Conservation (phyloP, 2,797 vertebrate species). For the Pempheris klunzingeri region DNA sequence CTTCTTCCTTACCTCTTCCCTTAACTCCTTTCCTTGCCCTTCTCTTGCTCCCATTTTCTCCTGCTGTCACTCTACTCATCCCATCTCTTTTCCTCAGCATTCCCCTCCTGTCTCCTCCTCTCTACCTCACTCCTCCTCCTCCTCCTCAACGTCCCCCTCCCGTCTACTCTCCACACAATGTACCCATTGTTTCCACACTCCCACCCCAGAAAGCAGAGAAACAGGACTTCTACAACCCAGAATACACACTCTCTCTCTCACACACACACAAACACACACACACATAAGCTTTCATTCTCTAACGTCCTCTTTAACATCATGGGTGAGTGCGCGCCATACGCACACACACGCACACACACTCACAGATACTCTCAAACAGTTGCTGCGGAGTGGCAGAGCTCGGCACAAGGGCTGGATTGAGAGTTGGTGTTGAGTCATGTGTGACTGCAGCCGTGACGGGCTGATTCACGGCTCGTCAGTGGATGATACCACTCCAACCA, state of each 20-base stretch:
- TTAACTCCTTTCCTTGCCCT: background rate
- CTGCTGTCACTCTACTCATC: too few relatives aligned
- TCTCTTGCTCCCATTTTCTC: background rate
- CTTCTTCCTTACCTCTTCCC: background rate
- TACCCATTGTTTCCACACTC: slow-evolving; percentile 76
- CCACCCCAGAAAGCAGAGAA: slow-evolving; percentile 69
- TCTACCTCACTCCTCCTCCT: slow-evolving; percentile 16
- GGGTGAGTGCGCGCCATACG: slow-evolving; percentile 28
- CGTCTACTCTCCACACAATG: slow-evolving; percentile 77
- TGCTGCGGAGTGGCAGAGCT: slow-evolving; percentile 35
- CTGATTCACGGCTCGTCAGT: slow-evolving; percentile 59
- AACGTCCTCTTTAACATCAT: slow-evolving; percentile 50
- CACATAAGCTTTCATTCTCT: slow-evolving; percentile 61
- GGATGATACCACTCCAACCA: slow-evolving; percentile 49
- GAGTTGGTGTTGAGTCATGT: slow-evolving; percentile 66
- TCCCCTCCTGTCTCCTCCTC: slow-evolving; percentile 34
- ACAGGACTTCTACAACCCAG: slow-evolving; percentile 60
- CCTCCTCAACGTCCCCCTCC: too few relatives aligned
- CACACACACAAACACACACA: slow-evolving; percentile 44
- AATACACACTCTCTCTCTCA: too few relatives aligned
- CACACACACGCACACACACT: slow-evolving; percentile 37
- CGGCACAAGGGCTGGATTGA: slow-evolving; percentile 67
- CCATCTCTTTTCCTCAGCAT: slow-evolving; percentile 42
- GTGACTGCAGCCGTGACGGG: slow-evolving; percentile 52
- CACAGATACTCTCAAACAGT: slow-evolving; percentile 49